Percentiles rank a stretch among this genome's conserved stretches.
Evolutionary conservation across 2,888 invertebrate species (phyloP).

Genomic region (Drosophila ezoana): DNA sequence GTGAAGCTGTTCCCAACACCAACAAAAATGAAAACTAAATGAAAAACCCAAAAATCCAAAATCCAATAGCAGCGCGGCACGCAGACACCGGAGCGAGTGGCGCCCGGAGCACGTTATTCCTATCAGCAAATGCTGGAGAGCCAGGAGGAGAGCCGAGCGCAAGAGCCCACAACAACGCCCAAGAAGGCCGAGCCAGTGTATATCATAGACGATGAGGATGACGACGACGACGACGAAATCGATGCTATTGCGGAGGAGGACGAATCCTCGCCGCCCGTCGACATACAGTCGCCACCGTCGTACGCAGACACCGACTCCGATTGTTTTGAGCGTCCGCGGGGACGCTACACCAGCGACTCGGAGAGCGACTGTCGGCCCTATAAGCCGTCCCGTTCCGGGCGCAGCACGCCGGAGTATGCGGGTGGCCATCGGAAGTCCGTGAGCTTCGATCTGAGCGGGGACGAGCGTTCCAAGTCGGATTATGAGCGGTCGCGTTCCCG

Average conservation of each 20-base stretch:
- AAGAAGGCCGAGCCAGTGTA: conserved; percentile 80
- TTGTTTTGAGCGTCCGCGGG: conserved; percentile 68
- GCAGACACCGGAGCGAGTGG: conserved; percentile 65
- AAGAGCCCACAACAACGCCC: conserved; percentile 25
- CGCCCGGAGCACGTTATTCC: conserved; percentile 66
- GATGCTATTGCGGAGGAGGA: conserved; percentile 56
- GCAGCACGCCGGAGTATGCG: conserved; percentile 81
- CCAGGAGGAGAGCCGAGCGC: conserved; percentile 48
- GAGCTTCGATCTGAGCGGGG: conserved; percentile 84
- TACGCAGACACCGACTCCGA: conserved; percentile 80
- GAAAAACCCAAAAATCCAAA: conserved; percentile 54
- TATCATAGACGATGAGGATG: conserved; percentile 79
- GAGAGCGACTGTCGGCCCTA: conserved; percentile 80
- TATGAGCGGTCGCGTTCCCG: conserved; percentile 79
- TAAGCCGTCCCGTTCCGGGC: conserved; percentile 77
- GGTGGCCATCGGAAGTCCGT: conserved; percentile 84
- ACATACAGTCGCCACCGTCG: conserved; percentile 67
- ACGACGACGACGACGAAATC: conserved; percentile 59
- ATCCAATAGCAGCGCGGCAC: conserved; percentile 75
- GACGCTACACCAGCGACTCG: conserved; percentile 81
- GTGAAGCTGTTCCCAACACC: conserved; percentile 39
- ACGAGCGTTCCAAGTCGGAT: conserved; percentile 83
- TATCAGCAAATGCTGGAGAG: conserved; percentile 78
- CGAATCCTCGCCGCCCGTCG: conserved; percentile 61
- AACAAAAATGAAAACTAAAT: conserved; percentile 48